Conservation (phyloP, 2,113 vertebrate species). For the Meles meles region DNA sequence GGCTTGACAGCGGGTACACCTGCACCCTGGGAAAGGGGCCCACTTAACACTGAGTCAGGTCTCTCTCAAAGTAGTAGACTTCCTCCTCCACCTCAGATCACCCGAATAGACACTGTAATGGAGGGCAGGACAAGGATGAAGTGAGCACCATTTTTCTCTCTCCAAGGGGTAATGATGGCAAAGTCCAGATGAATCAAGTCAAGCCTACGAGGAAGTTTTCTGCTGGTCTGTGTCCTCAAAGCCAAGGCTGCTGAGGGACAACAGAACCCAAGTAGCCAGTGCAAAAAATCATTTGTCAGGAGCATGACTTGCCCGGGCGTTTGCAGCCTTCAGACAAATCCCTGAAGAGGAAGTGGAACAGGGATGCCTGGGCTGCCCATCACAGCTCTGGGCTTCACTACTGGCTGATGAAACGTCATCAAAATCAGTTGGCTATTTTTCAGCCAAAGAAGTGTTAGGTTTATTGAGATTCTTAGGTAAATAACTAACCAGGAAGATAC, state of each 20-base stretch:
- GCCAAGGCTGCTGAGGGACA: rapidly evolving
- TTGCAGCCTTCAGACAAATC: not conserved
- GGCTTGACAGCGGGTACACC: not conserved
- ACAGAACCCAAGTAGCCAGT: not conserved
- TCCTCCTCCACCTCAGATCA: not conserved
- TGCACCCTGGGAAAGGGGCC: not conserved
- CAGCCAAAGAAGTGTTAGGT: not conserved
- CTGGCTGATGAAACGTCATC: not conserved
- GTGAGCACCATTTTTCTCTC: not conserved
- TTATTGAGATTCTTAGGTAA: not conserved
- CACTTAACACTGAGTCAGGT: not conserved
- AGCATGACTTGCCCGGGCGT: not conserved
- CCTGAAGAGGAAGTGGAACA: not conserved
- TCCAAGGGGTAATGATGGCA: not conserved
- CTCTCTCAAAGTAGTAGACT: not conserved
- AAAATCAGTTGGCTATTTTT: not conserved
- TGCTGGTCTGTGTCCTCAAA: not conserved
- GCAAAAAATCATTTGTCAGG: not conserved
- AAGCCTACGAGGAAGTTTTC: not conserved
- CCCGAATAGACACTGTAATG: not conserved
- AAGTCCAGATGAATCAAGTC: not conserved
- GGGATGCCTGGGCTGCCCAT: not conserved
- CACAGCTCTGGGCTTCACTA: not conserved
- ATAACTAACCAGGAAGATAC: not conserved
- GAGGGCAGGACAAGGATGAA: rapidly evolving